Percentiles rank a stretch among this genome's conserved stretches.
Conservation (phyloP, 2,888 invertebrate species). For the Julus scanicus region DNA sequence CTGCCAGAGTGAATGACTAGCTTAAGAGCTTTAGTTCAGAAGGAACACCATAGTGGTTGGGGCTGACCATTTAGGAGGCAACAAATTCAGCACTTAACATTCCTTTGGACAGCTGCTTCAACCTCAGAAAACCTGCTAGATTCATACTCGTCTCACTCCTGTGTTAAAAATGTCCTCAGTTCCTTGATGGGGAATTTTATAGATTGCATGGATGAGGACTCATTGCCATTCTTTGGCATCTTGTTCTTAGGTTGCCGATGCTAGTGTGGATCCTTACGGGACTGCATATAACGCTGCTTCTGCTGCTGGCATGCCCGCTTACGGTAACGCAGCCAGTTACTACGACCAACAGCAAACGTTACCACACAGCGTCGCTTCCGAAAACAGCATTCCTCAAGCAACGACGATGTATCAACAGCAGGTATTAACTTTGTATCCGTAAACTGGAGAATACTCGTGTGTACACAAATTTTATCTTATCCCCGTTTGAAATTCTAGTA, state of each 20-base stretch:
- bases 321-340: not conserved
- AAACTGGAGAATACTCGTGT: no score
- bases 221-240: constrained; percentile 23
- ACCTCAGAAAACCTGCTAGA: constrained; percentile 34
- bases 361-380: not conserved
- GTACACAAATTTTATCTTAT: no score
- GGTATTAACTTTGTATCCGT: not conserved
- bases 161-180: constrained; percentile 47
- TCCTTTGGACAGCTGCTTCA: constrained; percentile 30
- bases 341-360: constrained; percentile 17
- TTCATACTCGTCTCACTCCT: constrained; percentile 44
- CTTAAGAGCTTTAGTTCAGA: not conserved
- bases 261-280: constrained; percentile 27
- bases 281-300: not conserved
- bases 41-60: constrained; percentile 1
- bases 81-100: constrained; percentile 23
- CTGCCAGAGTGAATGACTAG: not conserved
- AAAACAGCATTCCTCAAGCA: constrained; percentile 13
- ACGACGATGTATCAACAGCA: not conserved
- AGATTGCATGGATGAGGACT: constrained; percentile 12
- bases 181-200: constrained; percentile 42
- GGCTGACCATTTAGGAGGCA: constrained; percentile 13
- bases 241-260: constrained; percentile 34
- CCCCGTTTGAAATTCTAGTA: not conserved
- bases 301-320: not conserved